These are phyloP conservation scores for Subanguina moxae DNA, from an alignment of 1,140 invertebrate genomes.

Conservation along the genomic window DNA sequence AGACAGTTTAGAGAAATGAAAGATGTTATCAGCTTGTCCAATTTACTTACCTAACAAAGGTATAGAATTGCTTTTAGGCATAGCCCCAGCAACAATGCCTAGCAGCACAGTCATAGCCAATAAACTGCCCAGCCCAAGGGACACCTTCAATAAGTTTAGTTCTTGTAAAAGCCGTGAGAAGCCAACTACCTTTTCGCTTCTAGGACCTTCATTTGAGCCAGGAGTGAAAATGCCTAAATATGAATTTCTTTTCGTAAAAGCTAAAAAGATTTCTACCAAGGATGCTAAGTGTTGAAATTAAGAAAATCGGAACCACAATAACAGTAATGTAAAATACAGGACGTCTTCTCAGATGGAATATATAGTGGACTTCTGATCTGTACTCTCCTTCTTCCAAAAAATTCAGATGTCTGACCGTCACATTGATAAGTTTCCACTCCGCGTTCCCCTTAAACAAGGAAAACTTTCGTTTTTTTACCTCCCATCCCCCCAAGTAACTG, in stretches of 20 bases:
- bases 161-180: constrained; percentile 1
- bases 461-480: neutral
- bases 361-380: constrained; percentile 51
- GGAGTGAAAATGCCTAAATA: constrained; percentile 51
- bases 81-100: constrained; percentile 52
- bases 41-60: constrained; percentile 43
- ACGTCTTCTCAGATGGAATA: constrained; percentile 49
- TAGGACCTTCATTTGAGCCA: constrained; percentile 51
- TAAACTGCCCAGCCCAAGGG: constrained; percentile 49
- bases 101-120: constrained; percentile 53
- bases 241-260: neutral
- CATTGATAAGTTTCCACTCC: constrained; percentile 56
- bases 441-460: constrained; percentile 47
- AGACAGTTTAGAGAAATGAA: no score
- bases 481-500: no score
- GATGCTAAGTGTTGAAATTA: constrained; percentile 52
- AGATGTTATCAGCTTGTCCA: no score
- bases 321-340: constrained; percentile 57
- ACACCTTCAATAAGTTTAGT: constrained; percentile 11
- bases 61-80: constrained; percentile 57
- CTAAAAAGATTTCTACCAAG: constrained; percentile 13
- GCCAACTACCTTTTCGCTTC: constrained; percentile 49
- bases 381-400: constrained; percentile 50
- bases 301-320: constrained; percentile 54
- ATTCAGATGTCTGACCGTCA: constrained; percentile 50